phyloP scores from a whole-genome alignment of 1,140 invertebrate genomes.

The Micrasema minimum region DNA sequence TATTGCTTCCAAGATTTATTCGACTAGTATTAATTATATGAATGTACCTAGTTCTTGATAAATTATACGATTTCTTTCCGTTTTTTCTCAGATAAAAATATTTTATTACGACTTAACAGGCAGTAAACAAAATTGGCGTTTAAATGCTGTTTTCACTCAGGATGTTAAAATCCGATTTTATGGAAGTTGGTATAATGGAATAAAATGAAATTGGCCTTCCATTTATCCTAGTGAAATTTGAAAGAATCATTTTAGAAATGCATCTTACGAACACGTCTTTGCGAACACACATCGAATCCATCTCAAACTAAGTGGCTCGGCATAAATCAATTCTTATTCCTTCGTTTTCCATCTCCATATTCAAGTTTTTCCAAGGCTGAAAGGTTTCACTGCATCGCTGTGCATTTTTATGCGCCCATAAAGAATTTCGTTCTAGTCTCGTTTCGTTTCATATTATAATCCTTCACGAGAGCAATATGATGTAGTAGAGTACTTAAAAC shows the following conservation, averaged over 20 bases:
- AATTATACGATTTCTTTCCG: slow-evolving; percentile 19
- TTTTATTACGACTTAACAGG: slow-evolving; percentile 30
- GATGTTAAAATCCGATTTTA: too few species aligned
- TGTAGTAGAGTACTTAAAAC: too few species aligned
- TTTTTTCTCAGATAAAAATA: slow-evolving; percentile 29
- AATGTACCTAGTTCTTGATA: slow-evolving; percentile 27
- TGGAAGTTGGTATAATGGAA: too few species aligned
- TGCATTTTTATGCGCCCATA: slow-evolving; percentile 25
- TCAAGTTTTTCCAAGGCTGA: slow-evolving; percentile 15
- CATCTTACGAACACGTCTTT: slow-evolving; percentile 2
- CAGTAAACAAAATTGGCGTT: slow-evolving; percentile 19
- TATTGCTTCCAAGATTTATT: slow-evolving; percentile 28
- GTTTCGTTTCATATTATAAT: neutral
- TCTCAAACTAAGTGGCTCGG: slow-evolving; percentile 33
- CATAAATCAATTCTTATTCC: slow-evolving; percentile 41
- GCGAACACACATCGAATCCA: slow-evolving; percentile 35
- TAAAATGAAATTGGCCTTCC: too few species aligned
- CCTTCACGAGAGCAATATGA: neutral
- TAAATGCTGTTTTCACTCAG: too few species aligned
- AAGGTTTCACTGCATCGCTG: slow-evolving; percentile 23
- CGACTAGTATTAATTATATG: slow-evolving; percentile 22
- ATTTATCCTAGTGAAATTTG: too few species aligned
- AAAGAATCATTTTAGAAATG: too few species aligned
- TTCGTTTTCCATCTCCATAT: slow-evolving; percentile 5
- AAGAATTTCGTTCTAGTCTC: slow-evolving; percentile 7